These are phyloP conservation scores for Lethrus apterus DNA, from an alignment of 1,140 invertebrate genomes.

Conservation along the genomic window DNA sequence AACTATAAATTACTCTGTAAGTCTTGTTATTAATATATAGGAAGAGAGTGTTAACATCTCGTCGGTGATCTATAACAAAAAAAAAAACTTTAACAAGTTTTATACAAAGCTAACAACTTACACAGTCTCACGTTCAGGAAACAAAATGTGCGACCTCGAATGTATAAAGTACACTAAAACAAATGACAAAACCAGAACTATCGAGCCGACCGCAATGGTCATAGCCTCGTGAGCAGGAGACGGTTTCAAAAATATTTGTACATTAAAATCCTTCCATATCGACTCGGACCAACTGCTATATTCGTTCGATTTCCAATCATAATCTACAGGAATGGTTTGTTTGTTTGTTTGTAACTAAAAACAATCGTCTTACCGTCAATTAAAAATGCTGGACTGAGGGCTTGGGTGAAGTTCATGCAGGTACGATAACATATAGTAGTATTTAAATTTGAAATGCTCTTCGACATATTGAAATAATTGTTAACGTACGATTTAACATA, in stretches of 20 bases:
- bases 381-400: constrained; percentile 73
- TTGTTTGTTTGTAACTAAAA: constrained; percentile 14
- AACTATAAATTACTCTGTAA: too few species aligned
- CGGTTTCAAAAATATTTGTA: constrained; percentile 77
- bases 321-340: constrained; percentile 48
- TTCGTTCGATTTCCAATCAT: constrained; percentile 67
- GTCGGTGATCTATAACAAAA: too few species aligned
- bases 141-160: constrained; percentile 54
- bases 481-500: constrained; percentile 10
- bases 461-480: constrained; percentile 47
- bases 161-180: constrained; percentile 63
- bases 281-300: constrained; percentile 93
- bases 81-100: too few species aligned
- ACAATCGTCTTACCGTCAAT: constrained; percentile 50
- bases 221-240: constrained; percentile 58
- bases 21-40: too few species aligned
- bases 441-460: constrained; percentile 39
- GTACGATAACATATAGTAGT: constrained; percentile 63
- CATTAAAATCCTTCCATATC: constrained; percentile 65
- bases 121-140: constrained; percentile 39
- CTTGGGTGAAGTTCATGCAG: constrained; percentile 63
- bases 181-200: constrained; percentile 57
- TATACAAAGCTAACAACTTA: too few species aligned
- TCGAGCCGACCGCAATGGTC: constrained; percentile 56
- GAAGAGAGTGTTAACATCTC: too few species aligned